Evolutionary conservation across 1,140 invertebrate species (phyloP).

Genomic region (Drosophila hydei): DNA sequence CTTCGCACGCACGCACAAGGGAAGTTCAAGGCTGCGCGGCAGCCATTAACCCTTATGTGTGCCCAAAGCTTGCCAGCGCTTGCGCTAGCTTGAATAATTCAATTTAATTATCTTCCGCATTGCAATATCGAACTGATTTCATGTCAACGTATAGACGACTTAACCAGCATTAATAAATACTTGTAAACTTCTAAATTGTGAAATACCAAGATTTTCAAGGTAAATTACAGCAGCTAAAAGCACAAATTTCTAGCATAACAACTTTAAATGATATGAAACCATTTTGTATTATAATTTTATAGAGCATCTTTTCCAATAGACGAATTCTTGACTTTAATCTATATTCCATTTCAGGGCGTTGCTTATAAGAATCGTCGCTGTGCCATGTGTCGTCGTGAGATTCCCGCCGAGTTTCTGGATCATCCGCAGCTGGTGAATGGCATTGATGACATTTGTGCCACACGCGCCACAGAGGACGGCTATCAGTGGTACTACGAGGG

Average conservation of each 20-base stretch:
- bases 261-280: too few species aligned
- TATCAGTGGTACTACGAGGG: slow-evolving; percentile 99
- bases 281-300: background rate
- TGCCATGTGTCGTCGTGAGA: slow-evolving; percentile 93
- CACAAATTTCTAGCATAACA: too few species aligned
- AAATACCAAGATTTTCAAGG: slow-evolving; percentile 23
- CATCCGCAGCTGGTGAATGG: slow-evolving; percentile 91
- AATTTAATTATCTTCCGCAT: slow-evolving; percentile 51
- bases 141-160: slow-evolving; percentile 1
- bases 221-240: background rate
- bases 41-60: slow-evolving; percentile 43
- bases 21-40: slow-evolving; percentile 64
- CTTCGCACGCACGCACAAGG: slow-evolving; percentile 33
- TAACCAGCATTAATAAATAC: background rate
- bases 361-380: slow-evolving; percentile 93
- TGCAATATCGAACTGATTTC: slow-evolving; percentile 19
- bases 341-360: slow-evolving; percentile 86
- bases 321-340: background rate
- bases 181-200: too few species aligned
- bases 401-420: slow-evolving; percentile 93
- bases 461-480: slow-evolving; percentile 87
- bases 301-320: slow-evolving; percentile 1
- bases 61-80: slow-evolving; percentile 1
- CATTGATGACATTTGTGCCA: slow-evolving; percentile 84
- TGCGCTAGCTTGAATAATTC: slow-evolving; percentile 22